phyloP scores from a whole-genome alignment of 2,888 invertebrate genomes.

The Idaea straminata region DNA sequence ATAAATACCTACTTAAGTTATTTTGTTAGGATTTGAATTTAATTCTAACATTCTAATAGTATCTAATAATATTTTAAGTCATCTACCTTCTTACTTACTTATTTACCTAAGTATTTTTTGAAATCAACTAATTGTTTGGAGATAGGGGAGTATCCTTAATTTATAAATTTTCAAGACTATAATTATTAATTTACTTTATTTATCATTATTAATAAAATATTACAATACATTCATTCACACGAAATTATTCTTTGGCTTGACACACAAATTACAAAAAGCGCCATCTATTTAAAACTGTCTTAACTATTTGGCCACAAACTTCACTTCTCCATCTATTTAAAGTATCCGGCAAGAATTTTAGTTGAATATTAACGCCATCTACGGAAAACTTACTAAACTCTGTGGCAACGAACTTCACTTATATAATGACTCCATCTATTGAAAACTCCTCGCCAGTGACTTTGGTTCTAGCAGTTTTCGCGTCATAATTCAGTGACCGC shows the following conservation, averaged over 20 bases:
- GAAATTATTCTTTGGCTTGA: conserved; percentile 34
- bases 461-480: conserved; percentile 5
- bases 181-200: conserved; percentile 12
- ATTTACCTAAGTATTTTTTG: too few species aligned
- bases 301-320: neutral
- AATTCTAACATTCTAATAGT: too few species aligned
- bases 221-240: conserved; percentile 28
- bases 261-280: conserved; percentile 32
- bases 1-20: too few species aligned
- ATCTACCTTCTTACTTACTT: too few species aligned
- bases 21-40: too few species aligned
- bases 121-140: too few species aligned
- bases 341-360: too few species aligned
- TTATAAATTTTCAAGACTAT: neutral
- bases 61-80: too few species aligned
- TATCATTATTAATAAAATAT: conserved; percentile 24
- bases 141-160: too few species aligned
- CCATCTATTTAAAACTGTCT: conserved; percentile 43
- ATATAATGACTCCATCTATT: conserved; percentile 40
- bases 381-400: neutral
- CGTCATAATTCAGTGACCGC: conserved; percentile 77
- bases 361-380: neutral
- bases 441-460: neutral
- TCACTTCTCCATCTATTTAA: neutral
- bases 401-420: neutral